Percentiles rank a stretch among this genome's conserved stretches.
Conservation (phyloP, 2,888 invertebrate species). For the Trachelus tabidus region DNA sequence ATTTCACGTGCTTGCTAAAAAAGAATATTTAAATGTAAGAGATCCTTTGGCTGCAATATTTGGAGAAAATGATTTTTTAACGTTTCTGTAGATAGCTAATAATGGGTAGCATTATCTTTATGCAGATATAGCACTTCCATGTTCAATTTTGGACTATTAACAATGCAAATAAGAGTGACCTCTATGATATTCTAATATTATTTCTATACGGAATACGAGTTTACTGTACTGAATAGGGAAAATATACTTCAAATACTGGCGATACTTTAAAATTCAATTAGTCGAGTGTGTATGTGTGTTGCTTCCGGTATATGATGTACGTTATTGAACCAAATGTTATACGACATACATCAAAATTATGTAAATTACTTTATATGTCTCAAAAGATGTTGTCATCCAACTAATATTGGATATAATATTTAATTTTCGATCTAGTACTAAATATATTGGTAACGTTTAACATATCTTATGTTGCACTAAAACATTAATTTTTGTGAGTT, state of each 20-base stretch:
- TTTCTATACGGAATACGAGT: neutral
- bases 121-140: neutral
- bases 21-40: neutral
- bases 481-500: neutral
- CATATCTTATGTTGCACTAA: neutral
- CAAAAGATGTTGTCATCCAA: neutral
- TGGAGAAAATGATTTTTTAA: neutral
- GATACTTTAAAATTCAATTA: neutral
- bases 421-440: neutral
- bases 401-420: neutral
- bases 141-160: neutral
- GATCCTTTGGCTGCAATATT: too few relatives aligned
- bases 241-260: neutral
- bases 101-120: neutral
- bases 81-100: neutral
- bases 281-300: neutral
- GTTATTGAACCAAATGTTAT: neutral
- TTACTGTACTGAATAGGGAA: neutral
- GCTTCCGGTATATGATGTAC: neutral
- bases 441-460: neutral
- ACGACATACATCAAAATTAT: neutral
- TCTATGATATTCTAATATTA: neutral
- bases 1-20: constrained; percentile 19
- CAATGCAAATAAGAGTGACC: neutral
- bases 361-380: neutral